Conservation (phyloP, 2,888 invertebrate genomes). For the Zhengitettix transpicula region DNA sequence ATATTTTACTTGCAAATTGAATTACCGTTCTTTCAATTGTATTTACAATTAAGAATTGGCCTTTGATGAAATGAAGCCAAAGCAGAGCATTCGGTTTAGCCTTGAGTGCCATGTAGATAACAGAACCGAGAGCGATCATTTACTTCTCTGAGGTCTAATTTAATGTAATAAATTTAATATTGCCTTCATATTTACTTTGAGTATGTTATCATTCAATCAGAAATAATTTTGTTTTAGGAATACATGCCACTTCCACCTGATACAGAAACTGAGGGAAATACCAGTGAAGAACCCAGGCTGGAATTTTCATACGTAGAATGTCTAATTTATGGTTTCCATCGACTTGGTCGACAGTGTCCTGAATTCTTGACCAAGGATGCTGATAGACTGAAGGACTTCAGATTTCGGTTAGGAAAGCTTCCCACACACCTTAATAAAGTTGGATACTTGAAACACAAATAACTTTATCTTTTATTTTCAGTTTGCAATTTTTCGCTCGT, state of each 20-base stretch:
- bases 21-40: too few relatives aligned
- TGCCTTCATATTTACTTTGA: too few relatives aligned
- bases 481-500: slow-evolving; percentile 82
- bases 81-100: too few relatives aligned
- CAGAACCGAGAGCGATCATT: too few relatives aligned
- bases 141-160: too few relatives aligned
- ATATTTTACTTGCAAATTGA: too few relatives aligned
- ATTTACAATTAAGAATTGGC: too few relatives aligned
- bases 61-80: too few relatives aligned
- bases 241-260: slow-evolving; percentile 76
- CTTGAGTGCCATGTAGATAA: too few relatives aligned
- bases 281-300: slow-evolving; percentile 54
- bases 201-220: not conserved
- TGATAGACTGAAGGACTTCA: slow-evolving; percentile 70
- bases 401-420: slow-evolving; percentile 29
- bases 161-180: too few relatives aligned
- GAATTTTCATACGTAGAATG: slow-evolving; percentile 91
- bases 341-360: slow-evolving; percentile 61
- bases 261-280: slow-evolving; percentile 33
- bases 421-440: not conserved
- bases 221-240: slow-evolving; percentile 40
- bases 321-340: slow-evolving; percentile 57
- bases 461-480: slow-evolving; percentile 16
- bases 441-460: not conserved
- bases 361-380: slow-evolving; percentile 56